Percentiles rank a stretch among this genome's conserved stretches.
phyloP scores from a whole-genome alignment of 2,888 invertebrate genomes.

The Crematogaster levior region DNA sequence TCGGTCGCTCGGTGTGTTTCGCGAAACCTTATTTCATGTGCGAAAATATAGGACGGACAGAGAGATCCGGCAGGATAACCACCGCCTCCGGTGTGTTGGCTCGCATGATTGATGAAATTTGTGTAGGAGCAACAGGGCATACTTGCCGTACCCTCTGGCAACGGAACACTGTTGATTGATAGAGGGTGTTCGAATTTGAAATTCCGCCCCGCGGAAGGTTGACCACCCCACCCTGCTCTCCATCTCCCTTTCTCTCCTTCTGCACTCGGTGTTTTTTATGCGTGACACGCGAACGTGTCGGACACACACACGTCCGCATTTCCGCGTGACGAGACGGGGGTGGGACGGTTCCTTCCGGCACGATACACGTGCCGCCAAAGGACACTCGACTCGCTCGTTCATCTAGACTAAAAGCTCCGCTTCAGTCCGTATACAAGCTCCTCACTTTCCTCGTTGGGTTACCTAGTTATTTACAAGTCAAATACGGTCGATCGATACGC shows the following conservation, averaged over 20 bases:
- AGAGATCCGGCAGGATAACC: slow-evolving; percentile 45
- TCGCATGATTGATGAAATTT: slow-evolving; percentile 71
- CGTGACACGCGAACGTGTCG: slow-evolving; percentile 41
- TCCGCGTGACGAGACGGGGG: slow-evolving; percentile 58
- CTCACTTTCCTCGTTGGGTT: slow-evolving; percentile 69
- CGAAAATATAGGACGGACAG: slow-evolving; percentile 18
- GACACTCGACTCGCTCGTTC: slow-evolving; percentile 50
- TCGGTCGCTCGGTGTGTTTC: slow-evolving; percentile 38
- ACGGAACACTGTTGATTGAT: slow-evolving; percentile 66
- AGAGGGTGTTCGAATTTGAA: slow-evolving; percentile 66
- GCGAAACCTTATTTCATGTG: slow-evolving; percentile 42
- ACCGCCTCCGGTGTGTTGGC: slow-evolving; percentile 33
- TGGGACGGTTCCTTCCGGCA: slow-evolving; percentile 59
- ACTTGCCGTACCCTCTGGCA: slow-evolving; percentile 36
- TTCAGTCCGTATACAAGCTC: slow-evolving; percentile 61
- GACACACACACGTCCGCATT: slow-evolving; percentile 57
- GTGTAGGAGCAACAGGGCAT: slow-evolving; percentile 55
- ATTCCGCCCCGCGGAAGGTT: slow-evolving; percentile 59
- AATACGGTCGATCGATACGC: slow-evolving; percentile 76
- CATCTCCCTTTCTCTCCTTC: neutral
- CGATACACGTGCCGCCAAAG: slow-evolving; percentile 54
- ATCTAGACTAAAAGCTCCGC: slow-evolving; percentile 48
- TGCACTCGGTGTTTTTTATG: neutral
- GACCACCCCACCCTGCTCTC: neutral
- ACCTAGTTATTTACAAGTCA: slow-evolving; percentile 78